Evolutionary conservation across 2,888 invertebrate genomes (phyloP).

Genomic region (Trypoxylon attenuatum): DNA sequence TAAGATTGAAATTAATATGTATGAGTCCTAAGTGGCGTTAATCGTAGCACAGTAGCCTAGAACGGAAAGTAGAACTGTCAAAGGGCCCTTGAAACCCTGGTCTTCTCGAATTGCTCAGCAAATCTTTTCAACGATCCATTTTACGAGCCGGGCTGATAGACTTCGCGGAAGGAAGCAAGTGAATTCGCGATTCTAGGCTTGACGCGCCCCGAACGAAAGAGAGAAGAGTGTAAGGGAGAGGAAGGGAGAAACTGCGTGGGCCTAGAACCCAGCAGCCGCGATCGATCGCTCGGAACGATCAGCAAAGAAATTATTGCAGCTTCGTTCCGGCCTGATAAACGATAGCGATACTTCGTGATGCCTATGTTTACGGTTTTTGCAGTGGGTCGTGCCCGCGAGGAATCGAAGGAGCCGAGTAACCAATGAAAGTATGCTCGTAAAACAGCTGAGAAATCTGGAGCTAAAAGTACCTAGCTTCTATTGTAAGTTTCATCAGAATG

Average conservation of each 20-base stretch:
- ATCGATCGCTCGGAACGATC: slow-evolving; percentile 57
- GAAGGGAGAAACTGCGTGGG: neutral
- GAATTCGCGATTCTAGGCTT: slow-evolving; percentile 38
- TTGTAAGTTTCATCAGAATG: too few relatives aligned
- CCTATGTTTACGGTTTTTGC: slow-evolving; percentile 19
- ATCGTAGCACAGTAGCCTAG: too few relatives aligned
- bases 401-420: too few relatives aligned
- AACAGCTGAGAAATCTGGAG: too few relatives aligned
- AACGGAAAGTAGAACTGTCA: too few relatives aligned
- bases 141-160: slow-evolving; percentile 50
- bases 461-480: too few relatives aligned
- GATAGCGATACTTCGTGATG: slow-evolving; percentile 29
- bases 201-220: slow-evolving; percentile 11
- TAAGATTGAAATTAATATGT: too few relatives aligned
- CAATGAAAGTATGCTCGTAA: too few relatives aligned
- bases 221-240: neutral
- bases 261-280: slow-evolving; percentile 17
- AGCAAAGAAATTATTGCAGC: slow-evolving; percentile 57
- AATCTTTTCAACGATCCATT: slow-evolving; percentile 46
- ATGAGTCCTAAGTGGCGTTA: too few relatives aligned
- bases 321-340: slow-evolving; percentile 58
- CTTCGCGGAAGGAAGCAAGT: slow-evolving; percentile 39
- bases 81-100: too few relatives aligned
- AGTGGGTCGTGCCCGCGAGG: too few relatives aligned
- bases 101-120: slow-evolving; percentile 19